phyloP scores from a whole-genome alignment of 1,140 invertebrate species.

The Papilio aristodemus region DNA sequence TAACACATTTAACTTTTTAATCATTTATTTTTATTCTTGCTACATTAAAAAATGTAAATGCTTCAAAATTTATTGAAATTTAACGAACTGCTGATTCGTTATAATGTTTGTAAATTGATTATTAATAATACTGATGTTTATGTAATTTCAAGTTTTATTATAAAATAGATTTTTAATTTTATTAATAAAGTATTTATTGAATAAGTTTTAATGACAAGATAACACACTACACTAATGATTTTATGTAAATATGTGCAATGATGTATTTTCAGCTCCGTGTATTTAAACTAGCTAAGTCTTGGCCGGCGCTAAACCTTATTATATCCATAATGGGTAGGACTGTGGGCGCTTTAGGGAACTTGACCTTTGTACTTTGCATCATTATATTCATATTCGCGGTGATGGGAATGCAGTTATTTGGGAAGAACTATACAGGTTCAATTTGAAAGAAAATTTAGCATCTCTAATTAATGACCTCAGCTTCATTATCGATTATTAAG shows the following conservation, averaged over 20 bases:
- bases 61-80: background rate
- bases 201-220: background rate
- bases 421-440: conserved; percentile 93
- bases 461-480: conserved; percentile 70
- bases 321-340: conserved; percentile 99
- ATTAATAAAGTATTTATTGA: background rate
- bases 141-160: background rate
- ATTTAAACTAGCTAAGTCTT: conserved; percentile 99
- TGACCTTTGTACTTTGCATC: conserved; percentile 98
- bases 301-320: conserved; percentile 98
- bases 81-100: background rate
- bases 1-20: background rate
- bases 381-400: conserved; percentile 99
- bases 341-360: conserved; percentile 97
- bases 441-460: conserved; percentile 76
- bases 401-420: conserved; percentile 99
- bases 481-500: conserved; percentile 76
- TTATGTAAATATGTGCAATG: conserved; percentile 65
- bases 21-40: background rate
- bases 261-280: conserved; percentile 93
- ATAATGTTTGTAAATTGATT: background rate
- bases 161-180: background rate
- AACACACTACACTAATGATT: conserved; percentile 1
- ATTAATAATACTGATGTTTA: background rate
- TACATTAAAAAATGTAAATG: background rate